Conservation (phyloP, 2,113 vertebrate species). For the Passer domesticus region DNA sequence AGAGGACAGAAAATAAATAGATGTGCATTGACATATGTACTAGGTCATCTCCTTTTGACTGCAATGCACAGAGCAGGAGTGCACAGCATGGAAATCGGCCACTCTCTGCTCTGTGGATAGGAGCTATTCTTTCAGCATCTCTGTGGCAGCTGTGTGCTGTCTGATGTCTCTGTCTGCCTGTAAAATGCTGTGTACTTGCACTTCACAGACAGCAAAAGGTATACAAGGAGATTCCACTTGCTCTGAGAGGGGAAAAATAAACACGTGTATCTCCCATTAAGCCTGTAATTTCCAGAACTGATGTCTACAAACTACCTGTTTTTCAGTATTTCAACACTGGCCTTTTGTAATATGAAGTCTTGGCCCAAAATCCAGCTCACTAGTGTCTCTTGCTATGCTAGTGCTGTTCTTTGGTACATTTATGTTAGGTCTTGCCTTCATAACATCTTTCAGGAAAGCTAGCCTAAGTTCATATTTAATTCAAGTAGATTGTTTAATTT, state of each 20-base stretch:
- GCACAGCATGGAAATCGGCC: neutral
- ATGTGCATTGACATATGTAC: neutral
- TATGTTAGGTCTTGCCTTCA: neutral
- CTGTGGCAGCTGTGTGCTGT: conserved; percentile 35
- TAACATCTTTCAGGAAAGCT: neutral
- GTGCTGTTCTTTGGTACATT: neutral
- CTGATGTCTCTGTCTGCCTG: conserved; percentile 36
- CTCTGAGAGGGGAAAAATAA: conserved; percentile 33
- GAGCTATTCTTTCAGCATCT: conserved; percentile 23
- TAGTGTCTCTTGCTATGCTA: neutral
- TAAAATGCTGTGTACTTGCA: conserved; percentile 31
- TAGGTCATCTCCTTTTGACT: neutral
- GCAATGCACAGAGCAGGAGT: neutral
- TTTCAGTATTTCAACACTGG: conserved; percentile 23
- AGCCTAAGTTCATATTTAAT: neutral
- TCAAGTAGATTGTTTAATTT: neutral
- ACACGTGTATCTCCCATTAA: neutral
- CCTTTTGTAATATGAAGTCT: neutral
- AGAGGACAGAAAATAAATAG: neutral
- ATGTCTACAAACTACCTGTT: neutral
- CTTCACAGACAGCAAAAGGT: conserved; percentile 31
- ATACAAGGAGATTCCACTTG: neutral
- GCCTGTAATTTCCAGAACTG: conserved; percentile 21
- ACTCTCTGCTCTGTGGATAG: neutral
- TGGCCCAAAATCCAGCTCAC: neutral